Evolutionary conservation across 1,140 invertebrate species (phyloP), one percentile per base, ranked within the genome.

Genomic region (Piezodorus guildinii): DNA sequence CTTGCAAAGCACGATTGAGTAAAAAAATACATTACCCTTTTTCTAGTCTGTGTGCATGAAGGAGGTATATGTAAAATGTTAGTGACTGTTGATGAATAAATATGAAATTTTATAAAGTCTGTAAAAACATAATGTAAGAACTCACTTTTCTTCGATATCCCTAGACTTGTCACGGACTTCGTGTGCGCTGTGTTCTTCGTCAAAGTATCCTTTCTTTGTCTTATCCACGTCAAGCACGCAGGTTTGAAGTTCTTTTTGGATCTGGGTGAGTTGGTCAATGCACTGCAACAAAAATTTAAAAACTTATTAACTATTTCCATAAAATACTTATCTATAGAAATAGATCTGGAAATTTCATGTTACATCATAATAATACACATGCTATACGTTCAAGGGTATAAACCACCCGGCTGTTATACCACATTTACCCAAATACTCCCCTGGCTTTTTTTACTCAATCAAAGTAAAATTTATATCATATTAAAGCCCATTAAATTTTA

Each of bases 81-180:
- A 51, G 49, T n/a, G 17, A 46, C 3, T 46, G 17, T 56, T 10
- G 30, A 21, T 60, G 10, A 43, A 60, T 60, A 39, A 39, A 10
- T 1, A 21, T 21, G 49, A 63, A 51, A 1, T 10, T 52, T 15
- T 64, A 51, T 44, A 58, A 16, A 4, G 6, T 62, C 4, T 60
- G 10, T 54, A 54, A 62, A 62, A 52, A 66, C 8, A 30, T 3
- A 30, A 3, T 30, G 3, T 30, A 30, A 43, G 21, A 59, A 78
- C 82, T 79, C 78, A 95, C 88, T 96, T 97, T 77, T 96, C 93
- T 75, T 97, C 94, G 65, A 95, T 94, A 66, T 96, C 93, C 69
- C 88, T 86, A 61, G 93, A 91, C 73, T 96, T 97, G 71, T 94
- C 91, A 51, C 94, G 80, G 0, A 95, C 94, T 71, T 96, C 94